Conservation (phyloP, 2,888 invertebrate genomes). For the Drosophila gaucha region DNA sequence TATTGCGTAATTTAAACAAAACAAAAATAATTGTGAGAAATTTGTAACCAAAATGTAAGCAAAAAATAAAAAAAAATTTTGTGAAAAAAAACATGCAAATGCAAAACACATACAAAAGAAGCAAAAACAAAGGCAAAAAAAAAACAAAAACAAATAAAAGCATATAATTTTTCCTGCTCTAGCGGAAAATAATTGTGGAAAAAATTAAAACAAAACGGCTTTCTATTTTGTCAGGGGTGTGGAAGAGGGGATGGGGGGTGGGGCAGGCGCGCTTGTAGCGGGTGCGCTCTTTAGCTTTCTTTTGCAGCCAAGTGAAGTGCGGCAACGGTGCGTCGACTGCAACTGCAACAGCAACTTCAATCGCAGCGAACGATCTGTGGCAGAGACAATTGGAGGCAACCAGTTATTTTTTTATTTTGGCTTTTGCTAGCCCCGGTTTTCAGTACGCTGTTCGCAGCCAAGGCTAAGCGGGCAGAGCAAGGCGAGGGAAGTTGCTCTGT, state of each 20-base stretch:
- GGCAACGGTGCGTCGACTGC: slow-evolving; percentile 53
- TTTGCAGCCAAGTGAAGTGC: slow-evolving; percentile 63
- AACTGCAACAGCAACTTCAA: slow-evolving; percentile 33
- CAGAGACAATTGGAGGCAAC: slow-evolving; percentile 54
- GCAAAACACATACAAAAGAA: slow-evolving; percentile 19
- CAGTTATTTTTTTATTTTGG: slow-evolving; percentile 50
- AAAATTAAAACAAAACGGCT: slow-evolving; percentile 77
- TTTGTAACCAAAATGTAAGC: slow-evolving; percentile 77
- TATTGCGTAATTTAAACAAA: slow-evolving; percentile 67
- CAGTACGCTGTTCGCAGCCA: too few relatives aligned
- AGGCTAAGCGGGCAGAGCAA: slow-evolving; percentile 1
- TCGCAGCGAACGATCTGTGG: slow-evolving; percentile 50
- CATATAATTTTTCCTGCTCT: slow-evolving; percentile 78
- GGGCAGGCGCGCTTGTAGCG: slow-evolving; percentile 31
- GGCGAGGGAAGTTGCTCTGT: slow-evolving; percentile 27
- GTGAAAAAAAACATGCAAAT: slow-evolving; percentile 6
- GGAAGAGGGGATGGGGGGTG: neutral
- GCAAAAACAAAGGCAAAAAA: slow-evolving; percentile 17
- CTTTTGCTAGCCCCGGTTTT: slow-evolving; percentile 48
- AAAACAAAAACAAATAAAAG: slow-evolving; percentile 42
- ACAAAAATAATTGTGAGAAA: slow-evolving; percentile 71
- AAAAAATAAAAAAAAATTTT: slow-evolving; percentile 35
- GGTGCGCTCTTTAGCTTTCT: slow-evolving; percentile 66
- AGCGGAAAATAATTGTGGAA: slow-evolving; percentile 80
- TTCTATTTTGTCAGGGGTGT: slow-evolving; percentile 59